These are phyloP conservation scores for Falco naumanni DNA, from an alignment of 2,797 vertebrate genomes.

Conservation along the genomic window DNA sequence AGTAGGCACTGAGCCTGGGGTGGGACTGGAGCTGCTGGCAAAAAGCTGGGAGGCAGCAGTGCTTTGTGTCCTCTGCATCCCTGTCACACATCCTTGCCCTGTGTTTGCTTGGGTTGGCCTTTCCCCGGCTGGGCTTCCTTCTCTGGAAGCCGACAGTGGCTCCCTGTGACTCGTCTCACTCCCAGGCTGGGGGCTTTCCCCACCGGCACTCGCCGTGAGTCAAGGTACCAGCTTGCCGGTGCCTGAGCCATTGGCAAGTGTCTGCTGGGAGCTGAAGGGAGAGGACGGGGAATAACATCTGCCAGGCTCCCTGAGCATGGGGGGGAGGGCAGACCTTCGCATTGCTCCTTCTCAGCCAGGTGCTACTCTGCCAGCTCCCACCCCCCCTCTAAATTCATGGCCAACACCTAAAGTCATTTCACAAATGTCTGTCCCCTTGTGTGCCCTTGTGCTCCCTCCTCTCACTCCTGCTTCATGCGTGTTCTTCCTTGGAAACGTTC, in stretches of 20 bases:
- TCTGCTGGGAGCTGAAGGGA: background rate
- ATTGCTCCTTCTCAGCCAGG: background rate
- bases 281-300: background rate
- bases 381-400: background rate
- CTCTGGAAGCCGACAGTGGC: rapidly evolving
- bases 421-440: background rate
- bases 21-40: background rate
- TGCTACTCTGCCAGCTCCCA: background rate
- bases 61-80: background rate
- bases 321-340: background rate
- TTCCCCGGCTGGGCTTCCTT: background rate
- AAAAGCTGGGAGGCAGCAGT: background rate
- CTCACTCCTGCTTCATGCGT: background rate
- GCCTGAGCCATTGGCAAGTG: background rate
- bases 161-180: background rate
- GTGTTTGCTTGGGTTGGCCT: background rate
- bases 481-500: background rate
- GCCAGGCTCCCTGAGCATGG: background rate
- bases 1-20: background rate
- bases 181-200: background rate
- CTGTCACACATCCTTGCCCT: background rate
- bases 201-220: rapidly evolving
- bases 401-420: background rate
- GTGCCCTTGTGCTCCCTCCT: background rate
- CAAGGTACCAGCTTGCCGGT: background rate